Evolutionary conservation across 2,888 invertebrate genomes (phyloP).

Genomic region (Phragmatobia fuliginosa): DNA sequence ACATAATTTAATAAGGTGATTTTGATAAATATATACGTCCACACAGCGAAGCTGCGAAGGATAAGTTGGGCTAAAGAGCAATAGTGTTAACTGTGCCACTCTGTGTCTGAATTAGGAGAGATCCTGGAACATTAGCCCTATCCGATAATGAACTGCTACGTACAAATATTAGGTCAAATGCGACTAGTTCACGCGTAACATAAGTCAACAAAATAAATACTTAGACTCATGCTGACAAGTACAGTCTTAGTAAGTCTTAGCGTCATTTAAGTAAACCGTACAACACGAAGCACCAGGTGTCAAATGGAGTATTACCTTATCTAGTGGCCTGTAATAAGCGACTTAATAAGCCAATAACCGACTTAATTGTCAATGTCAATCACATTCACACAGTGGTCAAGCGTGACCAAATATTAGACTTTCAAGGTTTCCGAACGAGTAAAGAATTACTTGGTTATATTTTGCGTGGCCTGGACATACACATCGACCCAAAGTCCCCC

Average conservation of each 20-base stretch:
- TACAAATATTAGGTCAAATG: background rate
- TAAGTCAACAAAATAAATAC: background rate
- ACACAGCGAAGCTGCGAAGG: no score
- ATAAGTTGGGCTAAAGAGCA: no score
- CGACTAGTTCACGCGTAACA: background rate
- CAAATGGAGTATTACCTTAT: background rate
- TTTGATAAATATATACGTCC: no score
- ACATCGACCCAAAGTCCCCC: background rate
- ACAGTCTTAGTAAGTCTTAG: no score
- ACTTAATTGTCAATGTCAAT: slow-evolving; percentile 8
- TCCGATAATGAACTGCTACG: background rate
- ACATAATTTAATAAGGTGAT: background rate
- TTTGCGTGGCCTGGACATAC: background rate
- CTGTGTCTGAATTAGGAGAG: no score
- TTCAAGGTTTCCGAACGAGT: background rate
- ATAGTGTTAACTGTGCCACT: no score
- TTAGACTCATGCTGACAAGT: background rate
- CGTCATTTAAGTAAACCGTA: background rate
- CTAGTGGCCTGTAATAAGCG: background rate
- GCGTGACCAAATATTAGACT: background rate
- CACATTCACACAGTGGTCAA: background rate
- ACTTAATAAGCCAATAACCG: slow-evolving; percentile 2
- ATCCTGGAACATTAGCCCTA: background rate
- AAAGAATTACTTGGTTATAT: background rate
- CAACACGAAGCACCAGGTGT: background rate